phyloP scores from a whole-genome alignment of 2,113 vertebrate species.

The Grammomys dolichurus region DNA sequence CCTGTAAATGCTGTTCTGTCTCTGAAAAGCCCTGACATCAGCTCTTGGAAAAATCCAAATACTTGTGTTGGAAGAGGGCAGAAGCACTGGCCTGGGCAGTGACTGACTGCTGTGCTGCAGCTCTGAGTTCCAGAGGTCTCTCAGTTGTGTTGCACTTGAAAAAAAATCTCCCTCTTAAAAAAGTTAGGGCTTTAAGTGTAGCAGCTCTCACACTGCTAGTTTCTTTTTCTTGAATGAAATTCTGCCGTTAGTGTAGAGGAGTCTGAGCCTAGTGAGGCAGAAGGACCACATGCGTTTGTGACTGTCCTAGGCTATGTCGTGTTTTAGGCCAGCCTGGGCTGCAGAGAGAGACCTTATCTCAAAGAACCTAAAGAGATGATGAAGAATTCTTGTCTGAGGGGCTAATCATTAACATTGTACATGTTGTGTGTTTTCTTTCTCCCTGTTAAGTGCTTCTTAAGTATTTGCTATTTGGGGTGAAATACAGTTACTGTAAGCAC shows the following conservation, averaged over 20 bases:
- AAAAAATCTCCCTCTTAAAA: not conserved
- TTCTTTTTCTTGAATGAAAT: not conserved
- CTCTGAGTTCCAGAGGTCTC: conserved; percentile 76
- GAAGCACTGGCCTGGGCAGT: conserved; percentile 84
- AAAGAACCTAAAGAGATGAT: not conserved
- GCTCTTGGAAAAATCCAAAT: conserved; percentile 89
- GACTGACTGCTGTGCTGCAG: conserved; percentile 82
- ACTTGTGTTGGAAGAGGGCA: conserved; percentile 87
- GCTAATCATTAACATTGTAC: not conserved
- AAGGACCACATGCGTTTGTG: not conserved
- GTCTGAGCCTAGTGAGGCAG: not conserved
- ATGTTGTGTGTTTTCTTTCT: not conserved
- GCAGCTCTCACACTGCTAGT: not conserved
- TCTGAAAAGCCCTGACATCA: conserved; percentile 90
- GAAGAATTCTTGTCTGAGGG: conserved; percentile 14
- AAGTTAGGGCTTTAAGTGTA: not conserved
- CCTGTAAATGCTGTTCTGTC: conserved; percentile 89
- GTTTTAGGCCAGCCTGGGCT: not conserved
- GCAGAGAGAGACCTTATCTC: not conserved
- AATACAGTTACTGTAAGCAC: conserved; percentile 31
- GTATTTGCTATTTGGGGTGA: conserved; percentile 21
- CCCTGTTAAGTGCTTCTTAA: not conserved
- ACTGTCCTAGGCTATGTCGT: not conserved
- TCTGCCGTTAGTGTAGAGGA: not conserved
- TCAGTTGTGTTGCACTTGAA: not conserved